These are phyloP conservation scores for Antennarius maculatus DNA, from an alignment of 2,797 vertebrate genomes.

Conservation along the genomic window DNA sequence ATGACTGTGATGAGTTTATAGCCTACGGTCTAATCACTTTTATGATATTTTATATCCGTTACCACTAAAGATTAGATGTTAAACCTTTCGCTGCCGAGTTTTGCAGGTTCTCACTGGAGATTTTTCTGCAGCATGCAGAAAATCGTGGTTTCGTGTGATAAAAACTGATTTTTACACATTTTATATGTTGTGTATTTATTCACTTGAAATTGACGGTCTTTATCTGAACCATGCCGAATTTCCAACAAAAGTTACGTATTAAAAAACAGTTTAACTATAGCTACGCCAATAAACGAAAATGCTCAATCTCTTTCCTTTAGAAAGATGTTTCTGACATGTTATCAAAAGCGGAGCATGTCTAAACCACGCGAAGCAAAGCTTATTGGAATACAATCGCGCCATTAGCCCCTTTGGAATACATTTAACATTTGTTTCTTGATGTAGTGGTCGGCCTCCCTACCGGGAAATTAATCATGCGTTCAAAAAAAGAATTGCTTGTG, in stretches of 20 bases:
- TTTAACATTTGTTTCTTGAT: slow-evolving; percentile 70
- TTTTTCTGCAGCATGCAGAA: background rate
- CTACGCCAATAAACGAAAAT: background rate
- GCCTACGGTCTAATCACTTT: background rate
- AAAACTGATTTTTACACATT: background rate
- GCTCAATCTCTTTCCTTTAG: background rate
- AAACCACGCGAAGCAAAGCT: slow-evolving; percentile 47
- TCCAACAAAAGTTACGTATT: background rate
- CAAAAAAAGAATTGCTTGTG: slow-evolving; percentile 80
- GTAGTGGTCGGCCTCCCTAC: slow-evolving; percentile 73
- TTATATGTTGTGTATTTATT: background rate
- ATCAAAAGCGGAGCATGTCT: slow-evolving; percentile 48
- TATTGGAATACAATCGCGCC: slow-evolving; percentile 68
- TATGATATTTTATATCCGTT: background rate
- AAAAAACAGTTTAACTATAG: background rate
- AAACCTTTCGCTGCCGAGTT: too few relatives aligned
- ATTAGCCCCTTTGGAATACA: slow-evolving; percentile 72
- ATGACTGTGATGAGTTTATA: background rate
- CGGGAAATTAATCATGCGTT: slow-evolving; percentile 86
- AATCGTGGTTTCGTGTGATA: background rate
- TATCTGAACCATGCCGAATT: background rate
- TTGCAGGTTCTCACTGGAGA: background rate
- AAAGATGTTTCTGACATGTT: slow-evolving; percentile 44
- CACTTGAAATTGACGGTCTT: background rate
- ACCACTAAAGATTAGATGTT: background rate